Percentiles rank a stretch among this genome's conserved stretches.
phyloP scores from a whole-genome alignment of 1,140 invertebrate species.

The Agrypnia vestita region DNA sequence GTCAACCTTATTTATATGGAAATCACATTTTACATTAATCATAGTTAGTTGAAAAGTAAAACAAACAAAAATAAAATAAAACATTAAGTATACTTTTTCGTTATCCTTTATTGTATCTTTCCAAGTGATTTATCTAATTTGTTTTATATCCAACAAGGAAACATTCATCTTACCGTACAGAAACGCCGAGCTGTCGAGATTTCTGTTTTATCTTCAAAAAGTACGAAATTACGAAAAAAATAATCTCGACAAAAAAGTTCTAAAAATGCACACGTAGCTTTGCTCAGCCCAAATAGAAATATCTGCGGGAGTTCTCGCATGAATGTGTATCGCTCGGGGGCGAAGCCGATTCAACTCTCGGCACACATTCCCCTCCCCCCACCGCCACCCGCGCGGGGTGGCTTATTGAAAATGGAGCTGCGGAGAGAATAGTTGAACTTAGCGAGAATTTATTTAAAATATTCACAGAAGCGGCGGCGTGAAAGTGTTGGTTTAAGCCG shows the following conservation, averaged over 20 bases:
- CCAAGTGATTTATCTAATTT: neutral
- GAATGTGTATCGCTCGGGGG: conserved; percentile 26
- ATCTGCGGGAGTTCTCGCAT: neutral
- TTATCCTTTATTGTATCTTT: too few species aligned
- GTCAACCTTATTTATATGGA: too few species aligned
- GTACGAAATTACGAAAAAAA: too few species aligned
- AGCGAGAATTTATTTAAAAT: conserved; percentile 37
- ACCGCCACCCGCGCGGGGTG: neutral
- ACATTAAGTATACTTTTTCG: too few species aligned
- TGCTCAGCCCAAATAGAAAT: conserved; percentile 10
- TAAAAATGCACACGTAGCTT: conserved; percentile 14
- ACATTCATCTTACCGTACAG: neutral
- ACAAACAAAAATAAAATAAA: too few species aligned
- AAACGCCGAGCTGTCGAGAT: neutral
- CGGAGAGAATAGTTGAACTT: conserved; percentile 30
- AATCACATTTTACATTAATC: too few species aligned
- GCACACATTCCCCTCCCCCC: neutral
- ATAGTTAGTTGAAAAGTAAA: too few species aligned
- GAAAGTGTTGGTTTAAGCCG: conserved; percentile 40
- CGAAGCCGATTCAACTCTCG: conserved; percentile 13
- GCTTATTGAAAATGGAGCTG: conserved; percentile 35
- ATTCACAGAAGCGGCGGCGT: neutral
- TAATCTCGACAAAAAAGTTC: neutral
- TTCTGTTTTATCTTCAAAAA: too few species aligned
- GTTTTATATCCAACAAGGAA: neutral